Evolutionary conservation across 2,797 vertebrate genomes (phyloP).

Genomic region (Brotula barbata): DNA sequence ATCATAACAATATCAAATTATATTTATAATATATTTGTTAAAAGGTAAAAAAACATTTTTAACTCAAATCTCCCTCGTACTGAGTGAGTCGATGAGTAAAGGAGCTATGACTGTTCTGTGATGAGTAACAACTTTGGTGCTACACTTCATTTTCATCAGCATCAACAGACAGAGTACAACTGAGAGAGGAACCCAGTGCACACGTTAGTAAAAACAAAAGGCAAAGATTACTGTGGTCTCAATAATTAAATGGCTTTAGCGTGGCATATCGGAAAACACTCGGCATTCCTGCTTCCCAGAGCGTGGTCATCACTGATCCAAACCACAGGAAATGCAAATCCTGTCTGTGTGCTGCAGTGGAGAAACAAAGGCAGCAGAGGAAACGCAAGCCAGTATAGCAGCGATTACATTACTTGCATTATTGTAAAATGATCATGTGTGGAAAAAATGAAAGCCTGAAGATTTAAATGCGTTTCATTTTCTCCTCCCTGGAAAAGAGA

Average conservation of each 20-base stretch:
- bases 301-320: constrained; percentile 48
- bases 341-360: constrained; percentile 19
- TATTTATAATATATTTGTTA: too few relatives aligned
- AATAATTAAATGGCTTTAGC: constrained; percentile 54
- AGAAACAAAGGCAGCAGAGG: constrained; percentile 30
- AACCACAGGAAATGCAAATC: constrained; percentile 54
- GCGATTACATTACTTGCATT: constrained; percentile 56
- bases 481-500: constrained; percentile 25
- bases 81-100: too few relatives aligned
- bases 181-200: constrained; percentile 7
- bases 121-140: not conserved
- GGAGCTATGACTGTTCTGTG: too few relatives aligned
- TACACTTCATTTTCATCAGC: not conserved
- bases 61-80: too few relatives aligned
- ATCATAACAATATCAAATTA: too few relatives aligned
- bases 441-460: constrained; percentile 6
- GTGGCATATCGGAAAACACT: constrained; percentile 49
- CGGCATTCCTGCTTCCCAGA: constrained; percentile 12
- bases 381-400: constrained; percentile 31
- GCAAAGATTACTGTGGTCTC: constrained; percentile 40
- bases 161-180: not conserved
- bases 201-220: constrained; percentile 38
- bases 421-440: constrained; percentile 52
- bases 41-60: too few relatives aligned
- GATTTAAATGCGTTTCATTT: constrained; percentile 43